Evolutionary conservation across 2,888 invertebrate genomes (phyloP).

Genomic region (Epiblema foenella): DNA sequence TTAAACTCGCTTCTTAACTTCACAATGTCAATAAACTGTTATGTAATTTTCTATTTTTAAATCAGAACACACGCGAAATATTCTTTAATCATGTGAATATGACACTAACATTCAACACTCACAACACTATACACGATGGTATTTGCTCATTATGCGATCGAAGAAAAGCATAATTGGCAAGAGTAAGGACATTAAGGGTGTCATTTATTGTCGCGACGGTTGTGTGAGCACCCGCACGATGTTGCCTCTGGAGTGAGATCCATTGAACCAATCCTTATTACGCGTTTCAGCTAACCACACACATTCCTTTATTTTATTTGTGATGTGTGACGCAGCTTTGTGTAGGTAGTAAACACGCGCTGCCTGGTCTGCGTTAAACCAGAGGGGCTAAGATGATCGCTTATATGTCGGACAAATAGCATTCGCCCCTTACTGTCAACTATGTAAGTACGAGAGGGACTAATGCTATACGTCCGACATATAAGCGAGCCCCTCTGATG

Average conservation of each 20-base stretch:
- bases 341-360: slow-evolving; percentile 12
- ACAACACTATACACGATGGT: slow-evolving; percentile 67
- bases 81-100: slow-evolving; percentile 44
- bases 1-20: slow-evolving; percentile 54
- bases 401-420: no score
- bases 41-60: slow-evolving; percentile 38
- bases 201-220: slow-evolving; percentile 72
- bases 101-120: slow-evolving; percentile 63
- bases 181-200: slow-evolving; percentile 69
- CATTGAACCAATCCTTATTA: not conserved
- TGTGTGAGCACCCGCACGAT: slow-evolving; percentile 37
- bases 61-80: slow-evolving; percentile 38
- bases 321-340: slow-evolving; percentile 21
- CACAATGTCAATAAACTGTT: slow-evolving; percentile 40
- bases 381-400: no score
- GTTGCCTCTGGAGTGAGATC: slow-evolving; percentile 8
- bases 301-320: not conserved
- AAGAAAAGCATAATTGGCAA: slow-evolving; percentile 82
- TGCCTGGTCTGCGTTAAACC: slow-evolving; percentile 16
- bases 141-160: slow-evolving; percentile 82
- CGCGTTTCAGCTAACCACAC: slow-evolving; percentile 4
- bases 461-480: no score
- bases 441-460: no score
- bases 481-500: no score
- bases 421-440: no score